These are phyloP conservation scores for Pilophorus perplexus DNA, from an alignment of 2,888 invertebrate genomes.

Conservation along the genomic window DNA sequence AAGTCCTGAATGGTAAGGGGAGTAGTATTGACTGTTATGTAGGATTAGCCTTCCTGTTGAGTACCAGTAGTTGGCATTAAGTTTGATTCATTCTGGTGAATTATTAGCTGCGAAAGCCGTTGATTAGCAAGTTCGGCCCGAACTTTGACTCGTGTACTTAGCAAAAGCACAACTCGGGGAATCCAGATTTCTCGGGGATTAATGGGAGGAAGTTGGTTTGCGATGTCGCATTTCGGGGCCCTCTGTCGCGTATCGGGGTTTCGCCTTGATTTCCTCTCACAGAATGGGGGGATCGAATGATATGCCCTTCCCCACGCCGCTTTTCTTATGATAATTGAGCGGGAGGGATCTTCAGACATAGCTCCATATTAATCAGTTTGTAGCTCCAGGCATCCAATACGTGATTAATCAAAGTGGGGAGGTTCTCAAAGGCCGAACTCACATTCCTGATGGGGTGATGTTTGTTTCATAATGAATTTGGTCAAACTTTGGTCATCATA, in stretches of 20 bases:
- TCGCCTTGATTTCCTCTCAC: neutral
- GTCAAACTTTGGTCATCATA: no score
- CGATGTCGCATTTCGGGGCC: neutral
- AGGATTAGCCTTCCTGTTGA: constrained; percentile 20
- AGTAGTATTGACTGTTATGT: constrained; percentile 1
- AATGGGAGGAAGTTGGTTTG: constrained; percentile 2
- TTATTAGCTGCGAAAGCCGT: constrained; percentile 29
- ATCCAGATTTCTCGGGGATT: constrained; percentile 5
- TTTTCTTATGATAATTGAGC: constrained; percentile 26
- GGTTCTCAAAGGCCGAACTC: no score
- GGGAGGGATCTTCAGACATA: constrained; percentile 4
- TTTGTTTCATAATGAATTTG: no score
- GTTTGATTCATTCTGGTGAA: constrained; percentile 30
- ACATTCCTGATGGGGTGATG: no score
- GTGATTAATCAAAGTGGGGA: constrained; percentile 26
- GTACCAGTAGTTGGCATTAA: constrained; percentile 26
- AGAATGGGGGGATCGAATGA: neutral
- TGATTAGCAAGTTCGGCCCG: constrained; percentile 27
- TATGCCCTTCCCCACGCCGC: constrained; percentile 3
- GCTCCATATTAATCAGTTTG: constrained; percentile 23
- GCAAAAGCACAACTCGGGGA: constrained; percentile 23
- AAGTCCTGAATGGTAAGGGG: neutral
- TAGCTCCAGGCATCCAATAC: constrained; percentile 15
- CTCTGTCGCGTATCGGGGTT: neutral
- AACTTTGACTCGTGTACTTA: constrained; percentile 11